Evolutionary conservation across 2,888 invertebrate genomes (phyloP).

Genomic region (Rhamnusium bicolor): DNA sequence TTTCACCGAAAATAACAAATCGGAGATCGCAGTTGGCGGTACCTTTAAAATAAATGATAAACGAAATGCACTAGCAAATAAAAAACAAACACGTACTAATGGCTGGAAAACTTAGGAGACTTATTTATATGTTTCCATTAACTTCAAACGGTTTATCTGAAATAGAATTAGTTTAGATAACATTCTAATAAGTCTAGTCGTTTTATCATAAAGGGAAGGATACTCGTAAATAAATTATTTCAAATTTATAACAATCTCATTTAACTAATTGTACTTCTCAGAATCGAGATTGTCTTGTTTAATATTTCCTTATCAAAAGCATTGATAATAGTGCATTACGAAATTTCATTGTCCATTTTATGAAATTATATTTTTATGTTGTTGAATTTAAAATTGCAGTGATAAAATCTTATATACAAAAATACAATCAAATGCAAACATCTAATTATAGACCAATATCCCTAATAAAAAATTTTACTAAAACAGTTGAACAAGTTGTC

Average conservation of each 20-base stretch:
- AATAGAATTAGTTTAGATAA: conserved; percentile 29
- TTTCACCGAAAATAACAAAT: conserved; percentile 11
- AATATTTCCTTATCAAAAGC: neutral
- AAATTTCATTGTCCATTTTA: neutral
- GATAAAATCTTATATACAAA: no score
- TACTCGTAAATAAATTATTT: conserved; percentile 2
- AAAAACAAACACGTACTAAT: conserved; percentile 16
- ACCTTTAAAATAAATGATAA: neutral
- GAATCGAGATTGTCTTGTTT: neutral
- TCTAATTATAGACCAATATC: no score
- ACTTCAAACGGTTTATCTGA: conserved; percentile 24
- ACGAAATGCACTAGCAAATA: neutral
- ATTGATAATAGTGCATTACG: neutral
- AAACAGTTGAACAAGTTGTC: no score
- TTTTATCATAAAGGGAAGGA: neutral
- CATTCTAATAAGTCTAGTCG: conserved; percentile 14
- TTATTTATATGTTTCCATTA: conserved; percentile 20
- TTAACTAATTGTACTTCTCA: neutral
- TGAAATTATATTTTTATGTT: neutral
- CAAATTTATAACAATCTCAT: conserved; percentile 8
- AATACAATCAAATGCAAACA: no score
- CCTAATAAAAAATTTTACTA: no score
- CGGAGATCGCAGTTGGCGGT: neutral
- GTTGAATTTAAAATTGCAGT: no score
- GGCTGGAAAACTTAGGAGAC: neutral